Conservation (phyloP, 2,113 vertebrate species). For the Ardeotis arabs region DNA sequence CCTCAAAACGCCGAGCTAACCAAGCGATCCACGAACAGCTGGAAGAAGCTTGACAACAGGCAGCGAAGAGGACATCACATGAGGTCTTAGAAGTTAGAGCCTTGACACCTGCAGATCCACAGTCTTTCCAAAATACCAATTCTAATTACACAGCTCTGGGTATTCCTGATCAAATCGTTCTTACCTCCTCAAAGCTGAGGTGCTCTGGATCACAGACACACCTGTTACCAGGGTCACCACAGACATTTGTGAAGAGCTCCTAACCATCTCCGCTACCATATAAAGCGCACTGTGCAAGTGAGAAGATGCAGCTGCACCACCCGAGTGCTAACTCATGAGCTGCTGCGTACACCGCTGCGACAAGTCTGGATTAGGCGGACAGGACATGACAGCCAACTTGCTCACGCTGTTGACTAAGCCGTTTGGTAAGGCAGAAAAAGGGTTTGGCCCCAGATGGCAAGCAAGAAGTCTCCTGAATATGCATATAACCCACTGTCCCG, state of each 20-base stretch:
- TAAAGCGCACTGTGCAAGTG: not conserved
- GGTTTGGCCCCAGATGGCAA: fast-evolving
- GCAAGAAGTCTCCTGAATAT: not conserved
- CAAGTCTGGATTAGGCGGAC: not conserved
- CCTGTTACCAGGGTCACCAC: not conserved
- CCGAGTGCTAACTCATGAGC: not conserved
- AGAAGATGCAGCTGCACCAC: not conserved
- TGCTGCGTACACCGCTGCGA: too few species aligned
- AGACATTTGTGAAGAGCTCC: not conserved
- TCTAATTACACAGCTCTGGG: too few species aligned
- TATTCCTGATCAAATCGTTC: not conserved
- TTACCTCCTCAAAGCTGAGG: not conserved
- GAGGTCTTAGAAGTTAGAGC: too few species aligned
- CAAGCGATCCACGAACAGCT: not conserved
- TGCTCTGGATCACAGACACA: not conserved
- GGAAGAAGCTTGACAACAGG: not conserved
- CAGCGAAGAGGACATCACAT: fast-evolving
- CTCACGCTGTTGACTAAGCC: not conserved
- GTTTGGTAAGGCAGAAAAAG: not conserved
- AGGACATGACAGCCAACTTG: not conserved
- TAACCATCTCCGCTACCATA: too few species aligned
- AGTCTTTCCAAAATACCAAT: fast-evolving
- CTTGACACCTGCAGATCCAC: too few species aligned
- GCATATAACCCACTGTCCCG: not conserved
- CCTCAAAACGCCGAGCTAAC: fast-evolving